Evolutionary conservation across 2,888 invertebrate species (phyloP).

Genomic region (Oscheius sp.): DNA sequence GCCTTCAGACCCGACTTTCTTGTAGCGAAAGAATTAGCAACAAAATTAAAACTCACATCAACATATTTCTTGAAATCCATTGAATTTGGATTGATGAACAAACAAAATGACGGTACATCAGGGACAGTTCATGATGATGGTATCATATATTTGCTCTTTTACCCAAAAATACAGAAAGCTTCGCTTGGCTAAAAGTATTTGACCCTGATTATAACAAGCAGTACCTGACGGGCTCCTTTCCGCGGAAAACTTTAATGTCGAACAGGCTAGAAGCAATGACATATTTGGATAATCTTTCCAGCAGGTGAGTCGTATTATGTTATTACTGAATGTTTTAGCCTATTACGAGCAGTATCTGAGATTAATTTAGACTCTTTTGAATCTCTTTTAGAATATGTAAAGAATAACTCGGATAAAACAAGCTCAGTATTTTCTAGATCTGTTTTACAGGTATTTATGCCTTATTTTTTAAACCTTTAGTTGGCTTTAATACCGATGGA

Average conservation of each 20-base stretch:
- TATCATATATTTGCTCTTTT: neutral
- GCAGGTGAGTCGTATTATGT: conserved; percentile 1
- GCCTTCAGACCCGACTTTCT: conserved; percentile 12
- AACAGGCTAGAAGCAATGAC: conserved; percentile 30
- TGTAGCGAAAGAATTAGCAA: conserved; percentile 1
- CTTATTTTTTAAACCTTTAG: too few species aligned
- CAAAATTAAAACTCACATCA: conserved; percentile 4
- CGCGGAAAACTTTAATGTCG: conserved; percentile 78
- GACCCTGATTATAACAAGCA: conserved; percentile 95
- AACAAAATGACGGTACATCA: neutral
- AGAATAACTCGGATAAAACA: conserved; percentile 28
- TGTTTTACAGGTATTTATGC: conserved; percentile 78
- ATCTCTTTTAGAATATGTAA: conserved; percentile 34
- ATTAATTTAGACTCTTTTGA: conserved; percentile 13
- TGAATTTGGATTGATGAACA: neutral
- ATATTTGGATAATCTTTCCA: conserved; percentile 29
- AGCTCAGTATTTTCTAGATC: conserved; percentile 88
- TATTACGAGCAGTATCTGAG: conserved; percentile 1
- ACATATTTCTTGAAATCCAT: conserved; percentile 6
- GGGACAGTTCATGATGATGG: conserved; percentile 11
- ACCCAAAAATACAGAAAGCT: conserved; percentile 39
- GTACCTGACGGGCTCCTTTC: conserved; percentile 95
- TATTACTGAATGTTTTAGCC: neutral
- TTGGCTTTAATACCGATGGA: conserved; percentile 25
- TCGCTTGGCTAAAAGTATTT: conserved; percentile 79